A percentile compares a stretch with the other conserved stretches of the same genome.
These are phyloP conservation scores for Metopolophium dirhodum DNA, from an alignment of 1,140 invertebrate genomes.

Conservation along the genomic window DNA sequence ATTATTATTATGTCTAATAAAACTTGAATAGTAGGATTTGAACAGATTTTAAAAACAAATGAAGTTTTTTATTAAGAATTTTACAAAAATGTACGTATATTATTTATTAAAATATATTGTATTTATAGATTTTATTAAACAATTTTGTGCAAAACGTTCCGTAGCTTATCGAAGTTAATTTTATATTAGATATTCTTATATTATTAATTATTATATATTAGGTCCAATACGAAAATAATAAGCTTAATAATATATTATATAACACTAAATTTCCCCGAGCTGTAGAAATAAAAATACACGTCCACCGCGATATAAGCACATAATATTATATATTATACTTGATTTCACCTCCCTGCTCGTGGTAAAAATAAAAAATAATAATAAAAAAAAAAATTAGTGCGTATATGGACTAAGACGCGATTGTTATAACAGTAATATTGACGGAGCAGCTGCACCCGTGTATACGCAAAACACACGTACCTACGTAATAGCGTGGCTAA, in stretches of 20 bases:
- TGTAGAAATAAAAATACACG: neutral
- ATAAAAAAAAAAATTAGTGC: conserved; percentile 5
- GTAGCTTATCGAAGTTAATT: neutral
- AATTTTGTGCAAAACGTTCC: neutral
- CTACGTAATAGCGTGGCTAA: neutral
- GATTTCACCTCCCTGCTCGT: neutral
- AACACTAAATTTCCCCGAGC: neutral
- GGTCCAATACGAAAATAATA: neutral
- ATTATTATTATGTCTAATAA: neutral
- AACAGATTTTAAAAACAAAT: too few species aligned
- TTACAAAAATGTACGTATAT: neutral
- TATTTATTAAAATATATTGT: neutral
- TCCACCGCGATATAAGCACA: neutral
- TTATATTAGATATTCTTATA: too few species aligned
- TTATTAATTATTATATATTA: neutral
- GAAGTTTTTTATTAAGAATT: neutral
- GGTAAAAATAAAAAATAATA: neutral
- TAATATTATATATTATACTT: neutral
- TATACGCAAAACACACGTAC: conserved; percentile 2
- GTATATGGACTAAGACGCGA: conserved; percentile 13
- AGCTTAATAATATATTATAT: neutral
- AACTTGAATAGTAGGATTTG: neutral
- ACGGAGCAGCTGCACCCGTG: conserved; percentile 43
- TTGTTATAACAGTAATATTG: conserved; percentile 30
- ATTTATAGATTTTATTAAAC: neutral